Evolutionary conservation across 1,140 invertebrate species (phyloP).

Genomic region (Maconellicoccus hirsutus): DNA sequence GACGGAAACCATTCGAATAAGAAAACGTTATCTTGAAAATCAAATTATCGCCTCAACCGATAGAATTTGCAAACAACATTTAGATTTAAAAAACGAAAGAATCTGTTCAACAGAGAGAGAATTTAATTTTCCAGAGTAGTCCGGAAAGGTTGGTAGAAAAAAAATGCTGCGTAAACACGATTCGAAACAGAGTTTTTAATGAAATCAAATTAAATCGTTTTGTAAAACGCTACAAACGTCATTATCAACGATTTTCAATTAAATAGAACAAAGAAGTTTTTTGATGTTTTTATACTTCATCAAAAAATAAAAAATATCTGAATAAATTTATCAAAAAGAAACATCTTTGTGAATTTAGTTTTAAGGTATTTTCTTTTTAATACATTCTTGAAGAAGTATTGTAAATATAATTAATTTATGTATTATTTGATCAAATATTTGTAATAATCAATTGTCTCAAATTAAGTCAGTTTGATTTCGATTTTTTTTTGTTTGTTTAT

Average conservation of each 20-base stretch:
- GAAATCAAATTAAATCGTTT: constrained; percentile 6
- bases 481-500: too few relatives aligned
- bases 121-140: neutral
- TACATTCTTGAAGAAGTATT: too few relatives aligned
- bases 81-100: neutral
- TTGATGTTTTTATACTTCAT: neutral
- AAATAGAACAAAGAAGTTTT: neutral
- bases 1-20: too few relatives aligned
- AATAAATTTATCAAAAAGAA: neutral
- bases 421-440: too few relatives aligned
- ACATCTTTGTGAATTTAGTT: too few relatives aligned
- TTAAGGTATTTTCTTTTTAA: too few relatives aligned
- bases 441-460: too few relatives aligned
- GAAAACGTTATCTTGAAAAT: too few relatives aligned
- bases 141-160: neutral
- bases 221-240: neutral
- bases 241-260: neutral
- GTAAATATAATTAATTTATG: too few relatives aligned
- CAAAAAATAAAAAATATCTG: neutral
- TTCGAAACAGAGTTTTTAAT: neutral
- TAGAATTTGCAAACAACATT: neutral
- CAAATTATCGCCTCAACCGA: neutral
- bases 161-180: neutral
- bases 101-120: neutral
- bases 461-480: too few relatives aligned